Base-by-base conservation (phyloP, 2,888 invertebrate genomes). In the Eupithecia subumbrata region DNA sequence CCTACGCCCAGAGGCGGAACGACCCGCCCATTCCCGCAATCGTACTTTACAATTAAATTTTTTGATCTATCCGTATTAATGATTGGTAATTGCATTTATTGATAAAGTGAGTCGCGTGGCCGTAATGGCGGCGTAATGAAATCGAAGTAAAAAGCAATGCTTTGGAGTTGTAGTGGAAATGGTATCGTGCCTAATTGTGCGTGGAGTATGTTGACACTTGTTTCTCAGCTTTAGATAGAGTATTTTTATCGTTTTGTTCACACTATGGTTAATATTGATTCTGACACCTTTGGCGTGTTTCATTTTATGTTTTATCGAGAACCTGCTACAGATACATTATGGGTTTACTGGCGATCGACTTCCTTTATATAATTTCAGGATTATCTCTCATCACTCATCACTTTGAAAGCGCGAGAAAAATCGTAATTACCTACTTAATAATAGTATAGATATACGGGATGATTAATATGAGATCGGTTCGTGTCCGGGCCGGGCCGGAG, bases 1-100 rank as follows among this genome's bases (percentile, higher is more conserved):
- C 93, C 92, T 87, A 91, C 93, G 93, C 92, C 93, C 89, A 87
- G 83, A 82, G 92, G 91, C 91, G 91, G 89, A 81, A 90, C 86
- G 75, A 78, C 77, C 82, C 90, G 89, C 90, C 91, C 84, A 78
- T 78, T 74, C 79, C 75, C 80, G 83, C 82, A 82, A 86, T 84
- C 82, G 86, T 85, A 88, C 89, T 88, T 90, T 16, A 86, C 86
- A 86, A 88, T 89, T 88, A 89, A 84, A 86, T 90, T 90, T 89
- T 88, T 88, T 89, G 83, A 91, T 90, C 90, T 89, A 90, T 91
- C 90, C 88, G 89, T 85, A 87, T 86, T 91, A 92, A 92, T 92
- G 91, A 91, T 88, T 76, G 84, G 87, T 92, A 92, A 93, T 93
- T 91, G 90, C 87, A 84, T 89, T 91, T 89, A 92, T 92, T 89